Percentiles rank a stretch among this genome's conserved stretches.
Evolutionary conservation across 2,113 vertebrate species (phyloP).

Genomic region (Pavo muticus): DNA sequence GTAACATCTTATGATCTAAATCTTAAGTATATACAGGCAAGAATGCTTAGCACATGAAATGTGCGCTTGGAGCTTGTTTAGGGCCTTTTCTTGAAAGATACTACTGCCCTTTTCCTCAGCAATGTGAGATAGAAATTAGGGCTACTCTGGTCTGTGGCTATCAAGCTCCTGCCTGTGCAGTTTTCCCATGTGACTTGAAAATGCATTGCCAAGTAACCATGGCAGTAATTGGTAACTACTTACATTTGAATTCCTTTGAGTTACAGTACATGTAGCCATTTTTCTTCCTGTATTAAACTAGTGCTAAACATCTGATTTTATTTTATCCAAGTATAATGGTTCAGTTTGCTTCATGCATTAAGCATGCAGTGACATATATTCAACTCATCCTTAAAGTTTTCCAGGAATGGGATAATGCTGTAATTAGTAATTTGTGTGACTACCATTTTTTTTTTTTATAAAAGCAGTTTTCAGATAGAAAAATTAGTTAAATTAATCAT

Average conservation of each 20-base stretch:
- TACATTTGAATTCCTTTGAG: constrained; percentile 64
- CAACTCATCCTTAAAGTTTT: background rate
- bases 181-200: constrained; percentile 11
- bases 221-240: constrained; percentile 62
- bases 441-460: background rate
- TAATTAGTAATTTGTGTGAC: background rate
- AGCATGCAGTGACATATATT: background rate
- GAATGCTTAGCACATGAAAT: constrained; percentile 7
- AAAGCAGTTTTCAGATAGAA: background rate
- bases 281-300: constrained; percentile 43
- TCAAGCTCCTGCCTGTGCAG: background rate
- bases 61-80: background rate
- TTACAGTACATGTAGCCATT: constrained; percentile 43
- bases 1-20: fast-evolving
- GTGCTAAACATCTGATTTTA: constrained; percentile 62
- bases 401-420: background rate
- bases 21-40: background rate
- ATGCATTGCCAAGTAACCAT: constrained; percentile 63
- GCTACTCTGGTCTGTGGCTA: background rate
- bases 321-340: constrained; percentile 40
- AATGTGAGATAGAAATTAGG: background rate
- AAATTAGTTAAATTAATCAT: background rate
- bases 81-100: background rate
- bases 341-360: constrained; percentile 8
- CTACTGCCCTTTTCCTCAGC: background rate